These are phyloP conservation scores for Brachypodius melanocephalos DNA, from an alignment of 2,113 vertebrate species.

Conservation along the genomic window DNA sequence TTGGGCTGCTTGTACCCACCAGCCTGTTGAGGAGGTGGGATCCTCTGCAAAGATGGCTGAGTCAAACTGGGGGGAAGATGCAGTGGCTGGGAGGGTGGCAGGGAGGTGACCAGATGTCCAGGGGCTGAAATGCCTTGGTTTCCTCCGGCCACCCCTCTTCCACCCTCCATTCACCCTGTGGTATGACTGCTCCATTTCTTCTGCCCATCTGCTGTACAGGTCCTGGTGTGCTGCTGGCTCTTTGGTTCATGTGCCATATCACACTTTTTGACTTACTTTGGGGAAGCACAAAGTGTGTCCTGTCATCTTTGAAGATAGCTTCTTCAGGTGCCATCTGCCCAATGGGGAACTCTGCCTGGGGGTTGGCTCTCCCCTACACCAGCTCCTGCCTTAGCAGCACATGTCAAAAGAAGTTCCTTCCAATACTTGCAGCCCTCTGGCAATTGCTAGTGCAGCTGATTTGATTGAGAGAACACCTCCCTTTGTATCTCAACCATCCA, in stretches of 20 bases:
- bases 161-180: not conserved
- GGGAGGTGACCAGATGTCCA: not conserved
- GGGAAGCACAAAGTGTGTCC: not conserved
- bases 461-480: not conserved
- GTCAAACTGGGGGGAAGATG: not conserved
- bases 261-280: not conserved
- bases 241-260: fast-evolving
- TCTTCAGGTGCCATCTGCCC: not conserved
- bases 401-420: not conserved
- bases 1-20: not conserved
- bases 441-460: not conserved
- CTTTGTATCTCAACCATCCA: not conserved
- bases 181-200: not conserved
- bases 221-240: not conserved
- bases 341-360: not conserved
- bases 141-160: not conserved
- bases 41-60: not conserved
- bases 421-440: not conserved
- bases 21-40: not conserved
- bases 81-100: not conserved
- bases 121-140: not conserved
- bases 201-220: not conserved
- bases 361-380: not conserved
- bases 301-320: not conserved
- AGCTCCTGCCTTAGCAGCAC: not conserved